Evolutionary conservation across 2,888 invertebrate species (phyloP), one percentile per base, ranked within the genome.

Genomic region (Hermaeophaga mercurialis): DNA sequence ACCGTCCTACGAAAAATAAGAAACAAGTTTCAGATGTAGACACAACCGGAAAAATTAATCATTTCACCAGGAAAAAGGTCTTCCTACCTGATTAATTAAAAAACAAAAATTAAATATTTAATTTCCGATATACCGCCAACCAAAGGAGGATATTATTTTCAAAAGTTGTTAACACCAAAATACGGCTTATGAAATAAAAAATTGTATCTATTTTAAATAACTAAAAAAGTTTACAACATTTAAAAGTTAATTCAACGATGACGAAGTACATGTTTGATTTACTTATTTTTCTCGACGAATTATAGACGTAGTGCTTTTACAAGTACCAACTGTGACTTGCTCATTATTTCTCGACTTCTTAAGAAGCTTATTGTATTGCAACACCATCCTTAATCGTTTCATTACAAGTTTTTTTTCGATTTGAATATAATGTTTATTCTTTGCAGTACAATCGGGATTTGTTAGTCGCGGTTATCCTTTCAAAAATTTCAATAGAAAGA

Each of bases 1-100:
- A n/a, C n/a, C 43, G 38, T 52, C 52, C 33, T 44, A 43, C 9
- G 34, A 52, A 50, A 52, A 44, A 43, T 5, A 1, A 9, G 34
- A 34, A 52, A 52, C 34, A 38, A 52, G 22, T 50, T 22, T 34
- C n/a, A n/a, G 24, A 43, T 31, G 43, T 34, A 43, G 24, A 31
- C 9, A 15, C 6, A 12, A 12, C 49, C 12, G 52, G 52, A 52
- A 43, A 52, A 34, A 26, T 52, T 12, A 15, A n/a, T n/a, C n/a
- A n/a, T n/a, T n/a, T n/a, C n/a, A n/a, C n/a, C n/a, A n/a, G n/a
- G n/a, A n/a, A n/a, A n/a, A n/a, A n/a, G n/a, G n/a, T n/a, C n/a
- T n/a, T n/a, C n/a, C n/a, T n/a, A n/a, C n/a, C n/a, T n/a, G n/a
- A n/a, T n/a, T n/a, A n/a, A n/a, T n/a, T n/a, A n/a, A n/a, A n/a